Evolutionary conservation across 2,797 vertebrate species (phyloP), one percentile per base, ranked within the genome.

Genomic region (Passerculus sandwichensis): DNA sequence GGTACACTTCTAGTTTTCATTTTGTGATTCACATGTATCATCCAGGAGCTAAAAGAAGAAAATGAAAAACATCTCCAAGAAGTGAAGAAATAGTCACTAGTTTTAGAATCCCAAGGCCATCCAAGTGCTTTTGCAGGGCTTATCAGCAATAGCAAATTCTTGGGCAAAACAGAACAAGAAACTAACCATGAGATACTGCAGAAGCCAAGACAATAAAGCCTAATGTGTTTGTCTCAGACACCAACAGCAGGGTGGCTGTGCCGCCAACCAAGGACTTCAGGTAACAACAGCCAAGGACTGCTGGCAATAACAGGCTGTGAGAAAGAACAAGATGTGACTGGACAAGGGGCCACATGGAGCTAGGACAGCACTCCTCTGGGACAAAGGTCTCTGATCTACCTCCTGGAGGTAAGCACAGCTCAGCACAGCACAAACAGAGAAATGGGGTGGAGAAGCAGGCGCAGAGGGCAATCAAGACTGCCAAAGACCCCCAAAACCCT

Each of bases 391-490:
- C 13, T 26, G 11, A 11, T 57, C 30, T 21, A 21, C 13, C 51
- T 47, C 74, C 74, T 51, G 53, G 36, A 66, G 26, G 36, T 17
- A 44, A 36, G 3, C 45, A 59, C 23, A 53, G 3, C 45, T 53
- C 23, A 53, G 23, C 20, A 60, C 7, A 38, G n/a, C 9, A 72
- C 32, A 27, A 22, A 50, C 21, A 56, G 13, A 50, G 36, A 34
- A 74, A 51, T 4, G 27, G 59, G 6, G 36, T 10, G 32, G 9
- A 75, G 36, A 59, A 44, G 15, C 5, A 27, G 18, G 12, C 12
- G 27, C 0, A 0, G 18, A 5, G 17, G 8, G 9, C 36, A 36
- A 36, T n/a, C 14, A n/a, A 60, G 45, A 60, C 32, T 0, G 1
- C 5, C n/a, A 17, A 38, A 60, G 16, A 48, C 2, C 7, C 11